These are phyloP conservation scores for Diacarnus erythraeanus DNA, from an alignment of 37 sponge, comb jelly and placozoan species.

Conservation along the genomic window DNA sequence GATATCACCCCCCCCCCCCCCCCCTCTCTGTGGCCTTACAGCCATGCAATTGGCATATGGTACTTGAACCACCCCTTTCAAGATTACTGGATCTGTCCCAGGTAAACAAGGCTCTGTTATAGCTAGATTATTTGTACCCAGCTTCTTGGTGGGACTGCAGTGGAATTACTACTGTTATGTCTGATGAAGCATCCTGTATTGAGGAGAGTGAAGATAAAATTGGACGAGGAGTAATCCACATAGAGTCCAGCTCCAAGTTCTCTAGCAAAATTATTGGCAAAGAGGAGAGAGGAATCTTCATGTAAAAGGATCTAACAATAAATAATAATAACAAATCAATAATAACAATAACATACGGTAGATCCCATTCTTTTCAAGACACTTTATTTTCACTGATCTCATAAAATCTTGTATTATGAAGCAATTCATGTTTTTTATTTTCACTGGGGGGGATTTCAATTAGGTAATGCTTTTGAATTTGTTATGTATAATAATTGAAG, in stretches of 20 bases:
- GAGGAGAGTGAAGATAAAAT: constrained; percentile 58
- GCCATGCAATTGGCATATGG: too few relatives aligned
- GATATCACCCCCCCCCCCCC: too few relatives aligned
- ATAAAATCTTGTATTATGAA: too few relatives aligned
- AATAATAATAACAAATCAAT: too few relatives aligned
- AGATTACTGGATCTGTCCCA: background rate
- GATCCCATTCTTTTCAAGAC: too few relatives aligned
- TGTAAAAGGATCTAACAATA: constrained; percentile 35
- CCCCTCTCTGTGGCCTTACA: too few relatives aligned
- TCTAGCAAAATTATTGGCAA: constrained; percentile 41
- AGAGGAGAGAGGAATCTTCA: constrained; percentile 11
- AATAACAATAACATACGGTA: background rate
- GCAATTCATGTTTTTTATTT: too few relatives aligned
- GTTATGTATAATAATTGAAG: too few relatives aligned
- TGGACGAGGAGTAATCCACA: constrained; percentile 55
- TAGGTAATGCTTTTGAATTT: too few relatives aligned
- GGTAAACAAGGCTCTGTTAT: background rate
- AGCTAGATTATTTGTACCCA: constrained; percentile 67
- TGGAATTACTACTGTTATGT: constrained; percentile 15
- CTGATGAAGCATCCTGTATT: constrained; percentile 73
- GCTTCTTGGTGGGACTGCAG: constrained; percentile 35
- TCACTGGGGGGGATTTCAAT: too few relatives aligned
- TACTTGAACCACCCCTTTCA: too few relatives aligned
- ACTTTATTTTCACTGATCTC: too few relatives aligned
- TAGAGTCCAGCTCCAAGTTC: constrained; percentile 68